Conservation (phyloP, 2,113 vertebrate species). For the Leptocoma aspasia region DNA sequence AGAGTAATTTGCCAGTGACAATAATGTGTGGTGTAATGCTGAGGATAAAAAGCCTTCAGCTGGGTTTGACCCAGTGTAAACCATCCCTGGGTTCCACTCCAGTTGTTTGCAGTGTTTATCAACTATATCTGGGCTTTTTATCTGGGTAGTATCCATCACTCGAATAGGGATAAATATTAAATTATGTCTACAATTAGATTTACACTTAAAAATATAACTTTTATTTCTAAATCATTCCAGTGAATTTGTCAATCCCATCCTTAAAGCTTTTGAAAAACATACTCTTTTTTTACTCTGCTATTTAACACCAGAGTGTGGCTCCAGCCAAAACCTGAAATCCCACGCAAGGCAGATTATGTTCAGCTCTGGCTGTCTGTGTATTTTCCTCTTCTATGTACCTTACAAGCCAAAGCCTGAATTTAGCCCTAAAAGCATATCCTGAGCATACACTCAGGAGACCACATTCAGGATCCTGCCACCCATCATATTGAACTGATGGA, state of each 20-base stretch:
- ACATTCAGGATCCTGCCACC: background rate
- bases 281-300: background rate
- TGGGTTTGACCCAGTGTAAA: slow-evolving; percentile 34
- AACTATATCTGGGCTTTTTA: background rate
- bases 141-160: background rate
- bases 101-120: background rate
- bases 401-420: slow-evolving; percentile 20
- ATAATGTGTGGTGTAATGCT: background rate
- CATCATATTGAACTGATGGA: background rate
- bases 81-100: background rate
- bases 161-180: background rate
- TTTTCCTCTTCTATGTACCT: slow-evolving; percentile 31
- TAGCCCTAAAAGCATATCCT: slow-evolving; percentile 2
- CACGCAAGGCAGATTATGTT: slow-evolving; percentile 50
- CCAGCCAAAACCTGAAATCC: slow-evolving; percentile 51
- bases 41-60: background rate
- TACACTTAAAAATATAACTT: background rate
- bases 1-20: slow-evolving; percentile 37
- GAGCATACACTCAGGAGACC: background rate
- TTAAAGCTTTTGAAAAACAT: background rate
- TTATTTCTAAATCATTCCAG: background rate
- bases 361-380: slow-evolving; percentile 8
- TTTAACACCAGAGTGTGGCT: background rate
- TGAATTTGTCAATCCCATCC: slow-evolving; percentile 21
- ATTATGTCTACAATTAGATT: background rate